phyloP scores from a whole-genome alignment of 2,888 invertebrate species.

The Nephrotoma appendiculata region DNA sequence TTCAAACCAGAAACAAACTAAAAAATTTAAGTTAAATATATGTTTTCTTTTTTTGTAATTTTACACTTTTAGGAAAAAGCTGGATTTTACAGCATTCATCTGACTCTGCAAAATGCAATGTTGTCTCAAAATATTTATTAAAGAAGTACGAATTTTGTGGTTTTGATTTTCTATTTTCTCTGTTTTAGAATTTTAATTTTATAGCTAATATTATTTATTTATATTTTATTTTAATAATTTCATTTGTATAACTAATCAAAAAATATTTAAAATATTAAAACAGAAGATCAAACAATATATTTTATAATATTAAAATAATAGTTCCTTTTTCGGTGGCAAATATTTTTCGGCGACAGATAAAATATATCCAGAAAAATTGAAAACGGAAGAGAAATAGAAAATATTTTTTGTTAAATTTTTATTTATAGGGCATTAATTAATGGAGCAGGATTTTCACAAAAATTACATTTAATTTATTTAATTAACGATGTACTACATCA shows the following conservation, averaged over 20 bases:
- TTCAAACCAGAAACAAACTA: not conserved
- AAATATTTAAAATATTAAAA: not conserved
- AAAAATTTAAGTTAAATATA: conserved; percentile 5
- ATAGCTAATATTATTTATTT: not conserved
- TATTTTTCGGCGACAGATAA: not conserved
- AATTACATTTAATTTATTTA: conserved; percentile 94
- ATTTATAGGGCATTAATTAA: conserved; percentile 41
- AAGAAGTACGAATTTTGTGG: conserved; percentile 50
- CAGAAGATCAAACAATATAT: not conserved
- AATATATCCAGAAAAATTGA: not conserved
- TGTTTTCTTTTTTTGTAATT: conserved; percentile 6
- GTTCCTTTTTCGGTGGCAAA: not conserved
- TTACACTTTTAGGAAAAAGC: conserved; percentile 58
- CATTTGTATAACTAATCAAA: not conserved
- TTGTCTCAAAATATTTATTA: conserved; percentile 79
- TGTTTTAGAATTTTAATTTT: not conserved
- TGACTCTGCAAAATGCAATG: conserved; percentile 66
- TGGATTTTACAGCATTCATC: conserved; percentile 93
- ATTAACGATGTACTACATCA: conserved; percentile 98
- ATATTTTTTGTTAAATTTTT: conserved; percentile 19
- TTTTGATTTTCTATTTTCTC: conserved; percentile 8
- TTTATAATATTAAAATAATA: not conserved
- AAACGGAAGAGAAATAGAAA: not conserved
- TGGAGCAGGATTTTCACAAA: conserved; percentile 70
- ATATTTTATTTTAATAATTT: not conserved